These are phyloP conservation scores for Agrochola litura DNA, from an alignment of 2,888 invertebrate species.

Conservation along the genomic window DNA sequence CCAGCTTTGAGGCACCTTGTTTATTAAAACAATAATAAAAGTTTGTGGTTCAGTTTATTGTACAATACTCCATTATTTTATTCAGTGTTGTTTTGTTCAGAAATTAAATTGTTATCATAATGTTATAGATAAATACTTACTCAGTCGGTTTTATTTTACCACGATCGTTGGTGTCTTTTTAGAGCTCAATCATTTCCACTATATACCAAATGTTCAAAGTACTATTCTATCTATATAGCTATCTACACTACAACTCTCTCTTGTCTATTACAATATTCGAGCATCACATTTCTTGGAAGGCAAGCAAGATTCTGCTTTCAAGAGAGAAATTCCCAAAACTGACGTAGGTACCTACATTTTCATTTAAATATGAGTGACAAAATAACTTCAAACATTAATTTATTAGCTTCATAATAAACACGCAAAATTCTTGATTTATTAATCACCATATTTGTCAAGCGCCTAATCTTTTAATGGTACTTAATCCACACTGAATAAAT, in stretches of 20 bases:
- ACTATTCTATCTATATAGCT: not conserved
- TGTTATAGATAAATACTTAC: not conserved
- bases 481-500: constrained; percentile 54
- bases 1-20: not conserved
- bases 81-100: not conserved
- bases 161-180: not conserved
- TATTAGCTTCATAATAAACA: constrained; percentile 22
- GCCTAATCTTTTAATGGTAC: constrained; percentile 40
- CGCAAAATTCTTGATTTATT: constrained; percentile 33
- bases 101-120: not conserved
- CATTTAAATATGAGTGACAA: not conserved
- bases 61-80: not conserved
- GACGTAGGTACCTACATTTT: not conserved
- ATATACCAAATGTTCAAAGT: constrained; percentile 7
- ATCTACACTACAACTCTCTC: not conserved
- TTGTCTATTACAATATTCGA: constrained; percentile 31
- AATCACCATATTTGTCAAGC: constrained; percentile 50
- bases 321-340: constrained; percentile 4
- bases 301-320: constrained; percentile 25
- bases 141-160: not conserved
- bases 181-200: not conserved
- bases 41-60: not conserved
- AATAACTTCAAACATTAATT: constrained; percentile 21
- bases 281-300: constrained; percentile 1
- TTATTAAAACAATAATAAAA: constrained; percentile 2